Percentiles rank a stretch among this genome's conserved stretches.
Evolutionary conservation across 2,888 invertebrate species (phyloP).

Genomic region (Nebria salina): DNA sequence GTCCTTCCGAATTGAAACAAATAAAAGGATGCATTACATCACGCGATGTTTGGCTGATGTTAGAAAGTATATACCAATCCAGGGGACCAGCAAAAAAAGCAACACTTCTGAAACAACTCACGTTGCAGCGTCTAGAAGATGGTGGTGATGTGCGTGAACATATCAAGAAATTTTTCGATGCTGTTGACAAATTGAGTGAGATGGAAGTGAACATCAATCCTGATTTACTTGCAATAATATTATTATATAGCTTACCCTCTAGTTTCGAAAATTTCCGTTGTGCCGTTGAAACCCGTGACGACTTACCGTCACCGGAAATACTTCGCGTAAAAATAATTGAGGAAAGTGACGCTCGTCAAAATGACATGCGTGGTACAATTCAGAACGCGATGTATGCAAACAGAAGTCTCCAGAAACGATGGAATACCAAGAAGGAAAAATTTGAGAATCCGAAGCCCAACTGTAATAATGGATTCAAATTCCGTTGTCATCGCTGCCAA

Average conservation of each 20-base stretch:
- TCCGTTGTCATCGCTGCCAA: not conserved
- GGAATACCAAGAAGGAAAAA: too few relatives aligned
- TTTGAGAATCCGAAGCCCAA: not conserved
- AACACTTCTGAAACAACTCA: slow-evolving; percentile 54
- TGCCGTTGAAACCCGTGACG: not conserved
- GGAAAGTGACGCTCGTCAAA: not conserved
- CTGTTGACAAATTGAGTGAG: not conserved
- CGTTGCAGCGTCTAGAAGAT: slow-evolving; percentile 53
- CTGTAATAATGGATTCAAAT: not conserved
- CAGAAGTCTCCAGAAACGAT: too few relatives aligned
- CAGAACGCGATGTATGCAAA: too few relatives aligned
- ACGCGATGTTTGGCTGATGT: slow-evolving; percentile 53
- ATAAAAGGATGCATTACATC: slow-evolving; percentile 51
- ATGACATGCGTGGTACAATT: too few relatives aligned
- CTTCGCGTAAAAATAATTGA: not conserved
- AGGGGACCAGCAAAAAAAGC: slow-evolving; percentile 56
- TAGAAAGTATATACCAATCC: slow-evolving; percentile 54
- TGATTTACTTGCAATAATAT: not conserved
- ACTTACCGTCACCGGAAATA: not conserved
- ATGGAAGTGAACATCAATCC: not conserved
- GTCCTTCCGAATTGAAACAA: slow-evolving; percentile 51
- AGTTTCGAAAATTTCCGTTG: not conserved
- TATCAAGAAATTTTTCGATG: slow-evolving; percentile 53
- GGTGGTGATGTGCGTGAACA: slow-evolving; percentile 53
- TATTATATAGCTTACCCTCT: not conserved